Evolutionary conservation across 1,140 invertebrate genomes (phyloP).

Genomic region (Lethrus apterus): DNA sequence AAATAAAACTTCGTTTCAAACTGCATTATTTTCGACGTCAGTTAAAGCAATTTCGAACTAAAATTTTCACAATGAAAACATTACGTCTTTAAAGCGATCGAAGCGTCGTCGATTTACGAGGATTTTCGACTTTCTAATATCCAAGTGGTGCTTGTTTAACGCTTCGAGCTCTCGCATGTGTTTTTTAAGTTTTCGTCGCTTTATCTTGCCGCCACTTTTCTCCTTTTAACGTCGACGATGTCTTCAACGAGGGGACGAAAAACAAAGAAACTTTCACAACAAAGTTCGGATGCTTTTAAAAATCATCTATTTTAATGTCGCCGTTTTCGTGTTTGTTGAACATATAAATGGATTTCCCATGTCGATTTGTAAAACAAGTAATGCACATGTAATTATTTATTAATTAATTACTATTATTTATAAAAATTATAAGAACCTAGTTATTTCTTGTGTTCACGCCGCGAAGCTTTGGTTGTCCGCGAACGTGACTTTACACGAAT

Average conservation of each 20-base stretch:
- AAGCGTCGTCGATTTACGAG: too few species aligned
- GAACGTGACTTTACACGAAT: not conserved
- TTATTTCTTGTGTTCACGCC: too few species aligned
- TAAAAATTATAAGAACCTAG: too few species aligned
- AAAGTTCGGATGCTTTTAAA: constrained; percentile 21
- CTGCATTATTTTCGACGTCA: too few species aligned
- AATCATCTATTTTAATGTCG: constrained; percentile 25
- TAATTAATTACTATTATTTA: constrained; percentile 2
- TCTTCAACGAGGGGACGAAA: not conserved
- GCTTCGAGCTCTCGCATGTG: not conserved
- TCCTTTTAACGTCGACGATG: constrained; percentile 3
- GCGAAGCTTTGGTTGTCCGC: too few species aligned
- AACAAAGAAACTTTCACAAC: constrained; percentile 17
- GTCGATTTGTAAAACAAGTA: constrained; percentile 13
- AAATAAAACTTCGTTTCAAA: too few species aligned
- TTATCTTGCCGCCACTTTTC: not conserved
- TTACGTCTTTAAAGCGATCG: too few species aligned
- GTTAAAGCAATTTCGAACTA: too few species aligned
- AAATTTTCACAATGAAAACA: too few species aligned
- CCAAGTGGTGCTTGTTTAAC: constrained; percentile 11
- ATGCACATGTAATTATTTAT: not conserved
- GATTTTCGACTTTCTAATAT: too few species aligned
- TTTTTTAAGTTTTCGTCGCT: constrained; percentile 8
- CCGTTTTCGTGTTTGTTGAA: constrained; percentile 18
- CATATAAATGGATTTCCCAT: constrained; percentile 27